Evolutionary conservation across 2,888 invertebrate genomes (phyloP).

Genomic region (Volucella inanis): DNA sequence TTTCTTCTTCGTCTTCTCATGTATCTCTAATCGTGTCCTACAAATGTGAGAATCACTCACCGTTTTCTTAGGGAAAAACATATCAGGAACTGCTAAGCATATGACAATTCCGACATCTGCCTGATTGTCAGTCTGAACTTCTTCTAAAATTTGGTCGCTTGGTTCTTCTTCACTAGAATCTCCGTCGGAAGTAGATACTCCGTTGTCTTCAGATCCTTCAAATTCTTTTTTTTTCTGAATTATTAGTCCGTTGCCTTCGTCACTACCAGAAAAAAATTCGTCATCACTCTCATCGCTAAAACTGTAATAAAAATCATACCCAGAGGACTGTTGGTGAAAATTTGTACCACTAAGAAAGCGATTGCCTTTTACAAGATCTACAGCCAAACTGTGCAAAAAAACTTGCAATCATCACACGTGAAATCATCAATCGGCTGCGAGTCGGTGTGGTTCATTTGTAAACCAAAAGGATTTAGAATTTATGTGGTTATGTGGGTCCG

Average conservation of each 20-base stretch:
- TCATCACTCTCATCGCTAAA: too few species aligned
- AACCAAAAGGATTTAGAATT: conserved; percentile 6
- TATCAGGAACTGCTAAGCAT: conserved; percentile 5
- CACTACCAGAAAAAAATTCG: too few species aligned
- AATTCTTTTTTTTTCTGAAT: too few species aligned
- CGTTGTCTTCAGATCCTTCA: not conserved
- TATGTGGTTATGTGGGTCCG: too few species aligned
- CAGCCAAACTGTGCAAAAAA: not conserved
- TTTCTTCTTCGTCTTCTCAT: conserved; percentile 20
- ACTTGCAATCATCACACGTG: conserved; percentile 10
- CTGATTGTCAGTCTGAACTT: too few species aligned
- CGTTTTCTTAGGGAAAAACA: conserved; percentile 13
- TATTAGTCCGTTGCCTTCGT: too few species aligned
- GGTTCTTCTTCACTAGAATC: conserved; percentile 3
- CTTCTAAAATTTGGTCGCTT: not conserved
- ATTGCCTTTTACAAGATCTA: conserved; percentile 1
- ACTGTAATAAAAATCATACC: too few species aligned
- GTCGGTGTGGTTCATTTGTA: conserved; percentile 4
- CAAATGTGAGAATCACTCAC: not conserved
- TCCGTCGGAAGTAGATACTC: conserved; percentile 3
- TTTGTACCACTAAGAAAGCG: not conserved
- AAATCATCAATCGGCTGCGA: conserved; percentile 12
- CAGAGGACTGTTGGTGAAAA: too few species aligned
- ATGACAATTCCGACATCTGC: not conserved
- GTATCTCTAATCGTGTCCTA: conserved; percentile 3